Conservation (phyloP, 23 tunicate species). For the Halocynthia aurantium region DNA sequence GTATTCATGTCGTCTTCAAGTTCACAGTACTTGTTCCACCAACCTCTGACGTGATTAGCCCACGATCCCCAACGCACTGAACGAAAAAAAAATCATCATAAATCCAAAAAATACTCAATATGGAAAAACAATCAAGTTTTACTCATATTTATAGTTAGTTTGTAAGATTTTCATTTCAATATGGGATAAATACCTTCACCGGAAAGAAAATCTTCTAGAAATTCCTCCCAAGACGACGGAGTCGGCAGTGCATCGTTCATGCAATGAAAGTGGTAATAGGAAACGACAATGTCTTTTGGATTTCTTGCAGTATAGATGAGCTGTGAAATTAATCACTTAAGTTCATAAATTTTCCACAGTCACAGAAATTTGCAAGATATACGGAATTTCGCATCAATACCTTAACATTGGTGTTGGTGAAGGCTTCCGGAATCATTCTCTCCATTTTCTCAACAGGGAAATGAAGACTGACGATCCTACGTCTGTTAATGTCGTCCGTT, state of each 20-base stretch:
- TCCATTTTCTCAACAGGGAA: constrained; percentile 21
- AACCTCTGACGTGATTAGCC: constrained; percentile 16
- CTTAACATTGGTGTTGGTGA: constrained; percentile 8
- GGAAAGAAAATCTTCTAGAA: constrained; percentile 8
- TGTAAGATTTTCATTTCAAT: neutral
- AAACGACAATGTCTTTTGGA: constrained; percentile 28
- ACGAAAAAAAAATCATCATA: too few species aligned
- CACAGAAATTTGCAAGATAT: neutral
- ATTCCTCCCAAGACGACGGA: constrained; percentile 20
- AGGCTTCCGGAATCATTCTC: constrained; percentile 24
- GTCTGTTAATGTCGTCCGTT: neutral
- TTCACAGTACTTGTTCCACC: constrained; percentile 16
- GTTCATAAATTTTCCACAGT: neutral
- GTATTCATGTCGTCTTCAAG: neutral
- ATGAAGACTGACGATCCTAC: constrained; percentile 23
- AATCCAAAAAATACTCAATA: too few species aligned
- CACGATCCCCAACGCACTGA: constrained; percentile 29
- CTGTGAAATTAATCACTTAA: constrained; percentile 2
- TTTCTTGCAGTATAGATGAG: constrained; percentile 20
- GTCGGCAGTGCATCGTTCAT: constrained; percentile 27
- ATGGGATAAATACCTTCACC: constrained; percentile 7
- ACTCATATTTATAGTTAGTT: too few species aligned
- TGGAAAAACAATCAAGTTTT: too few species aligned
- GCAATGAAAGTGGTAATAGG: constrained; percentile 25
- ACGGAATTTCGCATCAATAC: neutral